Percentiles rank a stretch among this genome's conserved stretches.
These are phyloP conservation scores for Apoda limacodes DNA, from an alignment of 2,888 invertebrate species.

Conservation along the genomic window DNA sequence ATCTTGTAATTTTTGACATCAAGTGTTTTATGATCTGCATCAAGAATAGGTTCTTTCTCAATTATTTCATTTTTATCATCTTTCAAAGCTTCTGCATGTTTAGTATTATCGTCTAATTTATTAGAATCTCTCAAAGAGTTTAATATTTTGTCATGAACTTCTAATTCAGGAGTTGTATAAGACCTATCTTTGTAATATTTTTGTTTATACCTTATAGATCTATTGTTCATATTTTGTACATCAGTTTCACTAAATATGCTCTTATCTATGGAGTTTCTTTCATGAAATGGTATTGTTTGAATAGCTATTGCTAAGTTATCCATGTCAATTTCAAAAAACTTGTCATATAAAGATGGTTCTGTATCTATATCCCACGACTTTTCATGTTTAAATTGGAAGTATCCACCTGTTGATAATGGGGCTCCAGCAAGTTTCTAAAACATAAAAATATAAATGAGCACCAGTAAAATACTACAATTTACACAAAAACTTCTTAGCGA, in stretches of 20 bases:
- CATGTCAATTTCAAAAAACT: constrained; percentile 57
- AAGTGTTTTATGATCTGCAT: constrained; percentile 2
- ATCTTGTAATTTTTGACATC: neutral
- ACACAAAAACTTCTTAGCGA: too few relatives aligned
- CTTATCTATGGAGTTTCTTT: constrained; percentile 44
- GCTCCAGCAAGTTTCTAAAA: constrained; percentile 54
- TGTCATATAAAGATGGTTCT: constrained; percentile 48
- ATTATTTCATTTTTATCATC: constrained; percentile 5
- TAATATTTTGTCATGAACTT: constrained; percentile 36
- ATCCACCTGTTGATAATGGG: constrained; percentile 50
- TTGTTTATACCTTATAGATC: constrained; percentile 46
- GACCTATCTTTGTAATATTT: constrained; percentile 51
- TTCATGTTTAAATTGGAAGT: constrained; percentile 66
- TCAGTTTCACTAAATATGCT: constrained; percentile 43
- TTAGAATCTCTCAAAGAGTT: constrained; percentile 20
- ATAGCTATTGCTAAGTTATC: constrained; percentile 43
- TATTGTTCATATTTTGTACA: constrained; percentile 45
- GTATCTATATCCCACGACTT: constrained; percentile 53
- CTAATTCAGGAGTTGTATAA: constrained; percentile 40
- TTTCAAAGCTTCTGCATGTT: constrained; percentile 9
- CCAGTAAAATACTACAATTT: neutral
- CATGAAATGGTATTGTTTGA: constrained; percentile 50
- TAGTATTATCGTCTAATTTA: constrained; percentile 11
- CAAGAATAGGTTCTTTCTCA: too few relatives aligned
- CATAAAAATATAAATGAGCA: constrained; percentile 6